Conservation (phyloP, 2,797 vertebrate species). For the Xiphorhynchus erythropygius region DNA sequence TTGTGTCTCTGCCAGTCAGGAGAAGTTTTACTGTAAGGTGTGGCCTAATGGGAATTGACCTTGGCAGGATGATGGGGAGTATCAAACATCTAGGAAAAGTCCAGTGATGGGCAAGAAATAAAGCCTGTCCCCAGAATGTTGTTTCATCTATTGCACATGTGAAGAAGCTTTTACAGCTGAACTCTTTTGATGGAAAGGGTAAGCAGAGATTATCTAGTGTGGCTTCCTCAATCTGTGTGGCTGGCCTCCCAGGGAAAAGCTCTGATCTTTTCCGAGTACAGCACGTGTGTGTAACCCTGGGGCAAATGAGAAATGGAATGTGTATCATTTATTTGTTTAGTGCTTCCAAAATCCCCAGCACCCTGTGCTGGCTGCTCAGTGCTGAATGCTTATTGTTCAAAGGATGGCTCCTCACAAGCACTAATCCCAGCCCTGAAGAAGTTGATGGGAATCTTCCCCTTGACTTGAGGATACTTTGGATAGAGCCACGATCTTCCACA, state of each 20-base stretch:
- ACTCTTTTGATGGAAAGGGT: background rate
- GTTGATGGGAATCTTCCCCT: background rate
- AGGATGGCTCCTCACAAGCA: background rate
- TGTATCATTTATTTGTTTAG: slow-evolving; percentile 55
- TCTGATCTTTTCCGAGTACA: background rate
- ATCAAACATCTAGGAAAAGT: background rate
- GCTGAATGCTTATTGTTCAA: slow-evolving; percentile 12
- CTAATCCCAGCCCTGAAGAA: background rate
- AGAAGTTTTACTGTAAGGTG: background rate
- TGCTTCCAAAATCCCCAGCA: slow-evolving; percentile 7
- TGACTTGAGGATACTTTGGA: background rate
- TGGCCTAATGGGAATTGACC: background rate
- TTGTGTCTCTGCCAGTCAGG: background rate
- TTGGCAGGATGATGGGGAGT: background rate
- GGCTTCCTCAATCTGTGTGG: slow-evolving; percentile 30
- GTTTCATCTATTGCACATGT: background rate
- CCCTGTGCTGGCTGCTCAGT: background rate
- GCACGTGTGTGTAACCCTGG: background rate
- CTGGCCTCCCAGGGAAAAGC: slow-evolving; percentile 12
- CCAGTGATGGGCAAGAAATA: background rate
- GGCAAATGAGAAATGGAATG: slow-evolving; percentile 37
- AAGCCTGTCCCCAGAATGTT: background rate
- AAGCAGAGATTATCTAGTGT: slow-evolving; percentile 2
- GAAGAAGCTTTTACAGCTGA: slow-evolving; percentile 35
- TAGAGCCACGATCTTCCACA: background rate